A percentile compares a stretch with the other conserved stretches of the same genome.
Evolutionary conservation across 2,888 invertebrate genomes (phyloP).

Genomic region (Gymnoscelis rufifasciata): DNA sequence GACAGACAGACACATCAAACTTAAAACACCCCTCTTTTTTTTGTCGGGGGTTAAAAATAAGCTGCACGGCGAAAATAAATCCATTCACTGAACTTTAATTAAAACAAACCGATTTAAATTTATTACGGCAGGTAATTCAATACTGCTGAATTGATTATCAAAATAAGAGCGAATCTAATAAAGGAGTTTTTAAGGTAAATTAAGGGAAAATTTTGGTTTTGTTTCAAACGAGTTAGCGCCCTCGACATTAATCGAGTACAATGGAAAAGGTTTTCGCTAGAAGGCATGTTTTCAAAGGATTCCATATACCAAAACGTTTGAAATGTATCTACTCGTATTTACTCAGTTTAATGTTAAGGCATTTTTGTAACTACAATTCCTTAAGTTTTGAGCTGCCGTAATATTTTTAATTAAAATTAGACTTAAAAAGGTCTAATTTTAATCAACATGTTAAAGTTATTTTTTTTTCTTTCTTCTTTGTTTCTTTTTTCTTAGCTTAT

Average conservation of each 20-base stretch:
- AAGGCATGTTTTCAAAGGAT: not conserved
- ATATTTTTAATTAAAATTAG: too few relatives aligned
- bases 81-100: constrained; percentile 31
- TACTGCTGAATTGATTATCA: constrained; percentile 10
- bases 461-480: too few relatives aligned
- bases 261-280: not conserved
- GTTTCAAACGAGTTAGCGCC: constrained; percentile 1
- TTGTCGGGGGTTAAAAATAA: too few relatives aligned
- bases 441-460: too few relatives aligned
- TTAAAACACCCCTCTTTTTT: too few relatives aligned
- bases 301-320: not conserved
- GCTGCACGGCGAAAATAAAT: too few relatives aligned
- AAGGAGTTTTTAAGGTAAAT: constrained; percentile 4
- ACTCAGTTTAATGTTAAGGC: too few relatives aligned
- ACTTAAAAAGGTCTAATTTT: too few relatives aligned
- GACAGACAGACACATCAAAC: too few relatives aligned
- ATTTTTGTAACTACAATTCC: too few relatives aligned
- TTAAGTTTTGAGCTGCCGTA: too few relatives aligned
- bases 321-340: not conserved
- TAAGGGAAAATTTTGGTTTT: constrained; percentile 6
- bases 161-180: constrained; percentile 7
- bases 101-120: constrained; percentile 27
- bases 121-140: constrained; percentile 27
- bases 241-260: not conserved
- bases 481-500: too few relatives aligned